Evolutionary conservation across 1,140 invertebrate genomes (phyloP), one percentile per base, ranked within the genome.

Genomic region (Bacillus rossius): DNA sequence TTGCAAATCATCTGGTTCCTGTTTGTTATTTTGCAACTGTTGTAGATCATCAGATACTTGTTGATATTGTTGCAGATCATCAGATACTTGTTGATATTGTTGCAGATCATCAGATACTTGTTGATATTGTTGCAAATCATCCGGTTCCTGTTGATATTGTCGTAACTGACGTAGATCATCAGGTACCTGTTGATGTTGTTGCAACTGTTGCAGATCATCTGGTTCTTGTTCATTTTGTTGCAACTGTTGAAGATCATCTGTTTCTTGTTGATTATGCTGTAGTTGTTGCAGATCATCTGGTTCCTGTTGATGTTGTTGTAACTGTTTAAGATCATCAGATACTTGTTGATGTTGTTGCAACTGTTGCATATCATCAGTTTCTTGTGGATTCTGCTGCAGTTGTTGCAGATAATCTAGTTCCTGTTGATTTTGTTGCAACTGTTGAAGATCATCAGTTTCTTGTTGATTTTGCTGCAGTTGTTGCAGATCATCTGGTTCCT

Each of bases 381-480:
- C 47, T 8, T 47, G 43, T 48, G 23, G 14, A 19, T 49, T 4
- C 29, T 49, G 47, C n/a, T 29, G 22, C 13, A 20, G 3, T 23
- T 49, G 47, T 23, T 49, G 22, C 23, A 16, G 23, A 26, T 10
- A 14, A 14, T 51, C 13, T 45, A 29, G 49, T 8, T 41, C 19
- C 1, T 51, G 49, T 43, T 34, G 23, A 29, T 10, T 13, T 43
- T 51, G 17, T 51, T 51, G 22, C 16, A 20, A 17, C 10, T 34
- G 23, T 41, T 29, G 34, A 20, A 29, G 22, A 20, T 37, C 49
- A 43, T 14, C 20, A 13, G 26, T 16, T 51, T 51, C 10, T 51
- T 50, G 48, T 25, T 50, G n/a, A n/a, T 50, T 19, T 25, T 50
- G 48, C 8, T 37, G n/a, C n/a, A n/a, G n/a, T 51, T 37, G 29